phyloP scores from a whole-genome alignment of 2,888 invertebrate genomes.

The Melanophora roralis region DNA sequence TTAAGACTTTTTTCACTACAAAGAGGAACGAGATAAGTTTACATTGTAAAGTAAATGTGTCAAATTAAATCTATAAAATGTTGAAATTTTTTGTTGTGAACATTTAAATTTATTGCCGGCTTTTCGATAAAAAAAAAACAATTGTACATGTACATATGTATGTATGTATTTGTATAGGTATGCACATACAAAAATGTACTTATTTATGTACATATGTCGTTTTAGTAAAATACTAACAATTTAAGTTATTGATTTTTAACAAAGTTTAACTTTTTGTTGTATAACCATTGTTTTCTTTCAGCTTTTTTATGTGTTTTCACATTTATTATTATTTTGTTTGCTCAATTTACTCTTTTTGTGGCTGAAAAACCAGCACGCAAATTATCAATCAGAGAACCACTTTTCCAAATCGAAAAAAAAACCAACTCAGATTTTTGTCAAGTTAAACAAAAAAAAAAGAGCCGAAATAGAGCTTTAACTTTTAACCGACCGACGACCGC shows the following conservation, averaged over 20 bases:
- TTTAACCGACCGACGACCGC: slow-evolving; percentile 39
- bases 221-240: slow-evolving; percentile 38
- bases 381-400: slow-evolving; percentile 57
- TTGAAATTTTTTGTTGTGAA: not conserved
- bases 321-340: slow-evolving; percentile 22
- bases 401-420: slow-evolving; percentile 12
- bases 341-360: slow-evolving; percentile 43
- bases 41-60: slow-evolving; percentile 6
- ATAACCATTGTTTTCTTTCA: slow-evolving; percentile 12
- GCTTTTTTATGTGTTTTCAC: slow-evolving; percentile 16
- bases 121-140: slow-evolving; percentile 6
- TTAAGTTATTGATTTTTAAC: slow-evolving; percentile 61
- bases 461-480: not conserved
- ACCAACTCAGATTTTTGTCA: slow-evolving; percentile 43
- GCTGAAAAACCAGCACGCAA: slow-evolving; percentile 32
- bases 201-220: not conserved
- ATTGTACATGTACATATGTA: not conserved
- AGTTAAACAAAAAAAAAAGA: slow-evolving; percentile 42
- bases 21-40: not conserved
- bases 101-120: slow-evolving; percentile 26
- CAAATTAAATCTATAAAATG: not conserved
- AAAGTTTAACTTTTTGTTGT: slow-evolving; percentile 53
- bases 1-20: not conserved
- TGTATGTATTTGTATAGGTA: no score
- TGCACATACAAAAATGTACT: no score